Base-by-base conservation (phyloP, 2,797 vertebrate species). In the Orientallactaga sibirica region DNA sequence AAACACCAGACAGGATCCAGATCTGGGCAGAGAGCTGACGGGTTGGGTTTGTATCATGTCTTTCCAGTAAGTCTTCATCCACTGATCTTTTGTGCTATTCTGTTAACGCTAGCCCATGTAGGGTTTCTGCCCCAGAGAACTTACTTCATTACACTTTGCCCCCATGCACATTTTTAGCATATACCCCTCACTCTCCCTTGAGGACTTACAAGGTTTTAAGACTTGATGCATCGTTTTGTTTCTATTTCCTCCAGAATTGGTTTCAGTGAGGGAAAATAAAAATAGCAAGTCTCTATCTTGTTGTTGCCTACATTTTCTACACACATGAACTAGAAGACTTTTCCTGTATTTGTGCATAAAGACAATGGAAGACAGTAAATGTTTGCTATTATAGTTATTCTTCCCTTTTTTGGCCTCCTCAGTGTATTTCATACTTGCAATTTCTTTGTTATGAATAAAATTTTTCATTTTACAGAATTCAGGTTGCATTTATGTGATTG, bases 401-500 rank as follows among this genome's bases (percentile, higher is more conserved):
- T 29, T 90, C 12, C 12, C 43, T 58, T 64, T 78, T 88, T 58
- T 11, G 6, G 37, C 3, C 8, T 3, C 27, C 52, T 61, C 55
- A 70, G 7, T 90, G 22, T 58, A 76, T 91, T 81, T 84, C 73
- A 64, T 48, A 93, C 25, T 87, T 96, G 25, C 14, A 84, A 90
- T 88, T 70, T 88, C 76, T 88, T 92, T 85, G 43, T 52, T 81
- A 14, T 71, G 33, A 87, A 86, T 14, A 80, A 58, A 80, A 91
- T 37, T 88, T 88, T 76, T 25, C 15, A 62, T 89, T 92, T 86
- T 90, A 81, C 88, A 78, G 92, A 82, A 95, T 68, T 93, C 29
- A 61, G 20, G 10, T 58, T 62, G 1, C 93, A 77, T 91, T 61
- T 20, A 7, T 33, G 24, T 87, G 75, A 85, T 81, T 81, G 12